A percentile compares a stretch with the other conserved stretches of the same genome.
These are phyloP conservation scores for Clarias pachynema DNA, from an alignment of 2,797 vertebrate genomes.

Conservation along the genomic window DNA sequence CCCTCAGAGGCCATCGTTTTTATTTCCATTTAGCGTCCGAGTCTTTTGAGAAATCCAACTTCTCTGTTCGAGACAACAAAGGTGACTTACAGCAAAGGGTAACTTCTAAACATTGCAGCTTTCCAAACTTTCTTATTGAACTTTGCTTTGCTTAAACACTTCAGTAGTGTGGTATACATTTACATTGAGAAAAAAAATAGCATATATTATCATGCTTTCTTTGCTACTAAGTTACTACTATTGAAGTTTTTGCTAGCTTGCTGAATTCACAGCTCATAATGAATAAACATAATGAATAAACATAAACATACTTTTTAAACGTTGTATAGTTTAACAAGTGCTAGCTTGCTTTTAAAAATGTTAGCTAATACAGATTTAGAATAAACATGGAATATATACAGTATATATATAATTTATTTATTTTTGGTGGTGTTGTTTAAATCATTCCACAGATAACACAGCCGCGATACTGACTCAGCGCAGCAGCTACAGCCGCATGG, in stretches of 20 bases:
- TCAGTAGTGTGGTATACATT: background rate
- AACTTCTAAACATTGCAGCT: slow-evolving; percentile 7
- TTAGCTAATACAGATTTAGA: background rate
- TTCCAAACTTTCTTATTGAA: background rate
- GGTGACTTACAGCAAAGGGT: slow-evolving; percentile 69
- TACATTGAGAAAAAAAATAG: background rate
- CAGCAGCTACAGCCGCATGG: slow-evolving; percentile 86
- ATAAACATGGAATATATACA: background rate
- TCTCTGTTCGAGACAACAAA: slow-evolving; percentile 92
- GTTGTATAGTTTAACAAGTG: too few species aligned
- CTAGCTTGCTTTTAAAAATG: background rate
- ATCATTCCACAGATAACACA: slow-evolving; percentile 85
- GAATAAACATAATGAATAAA: background rate
- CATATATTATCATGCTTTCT: background rate
- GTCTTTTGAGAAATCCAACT: slow-evolving; percentile 86
- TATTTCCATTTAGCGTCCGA: slow-evolving; percentile 87
- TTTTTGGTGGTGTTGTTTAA: background rate
- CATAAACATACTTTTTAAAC: background rate
- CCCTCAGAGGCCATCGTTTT: slow-evolving; percentile 86
- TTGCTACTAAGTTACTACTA: background rate
- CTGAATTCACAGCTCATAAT: background rate
- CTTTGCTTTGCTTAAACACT: background rate
- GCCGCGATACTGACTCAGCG: slow-evolving; percentile 87
- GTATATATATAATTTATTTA: too few species aligned
- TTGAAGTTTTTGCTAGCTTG: background rate